Conservation (phyloP, 2,888 invertebrate genomes). For the Machimus atricapillus region DNA sequence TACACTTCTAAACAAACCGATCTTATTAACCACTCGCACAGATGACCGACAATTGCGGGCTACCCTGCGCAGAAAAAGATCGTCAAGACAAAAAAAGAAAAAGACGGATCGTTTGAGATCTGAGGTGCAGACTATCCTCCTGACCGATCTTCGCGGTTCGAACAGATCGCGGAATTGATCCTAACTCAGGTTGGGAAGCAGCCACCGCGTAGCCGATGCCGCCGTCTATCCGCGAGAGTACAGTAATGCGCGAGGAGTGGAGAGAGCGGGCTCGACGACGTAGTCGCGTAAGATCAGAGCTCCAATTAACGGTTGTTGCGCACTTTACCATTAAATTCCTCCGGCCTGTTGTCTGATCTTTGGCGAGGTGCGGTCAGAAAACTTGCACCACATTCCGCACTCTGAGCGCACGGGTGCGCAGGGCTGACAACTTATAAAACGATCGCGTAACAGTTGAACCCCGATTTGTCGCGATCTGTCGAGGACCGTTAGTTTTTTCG, state of each 20-base stretch:
- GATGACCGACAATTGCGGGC: background rate
- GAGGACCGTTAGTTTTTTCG: background rate
- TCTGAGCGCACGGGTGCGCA: too few relatives aligned
- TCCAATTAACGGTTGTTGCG: constrained; percentile 23
- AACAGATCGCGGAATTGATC: background rate
- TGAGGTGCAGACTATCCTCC: background rate
- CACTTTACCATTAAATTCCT: constrained; percentile 29
- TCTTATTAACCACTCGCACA: background rate
- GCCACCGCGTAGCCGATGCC: too few relatives aligned
- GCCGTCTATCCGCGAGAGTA: background rate
- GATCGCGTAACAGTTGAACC: constrained; percentile 14
- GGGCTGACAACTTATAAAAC: background rate
- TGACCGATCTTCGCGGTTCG: background rate
- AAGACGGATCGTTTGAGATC: background rate
- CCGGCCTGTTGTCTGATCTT: constrained; percentile 8
- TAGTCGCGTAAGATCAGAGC: background rate
- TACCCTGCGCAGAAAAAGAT: background rate
- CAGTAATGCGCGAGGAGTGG: background rate
- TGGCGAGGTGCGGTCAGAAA: constrained; percentile 22
- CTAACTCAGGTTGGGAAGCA: background rate
- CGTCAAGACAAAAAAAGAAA: background rate
- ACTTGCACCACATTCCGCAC: constrained; percentile 16
- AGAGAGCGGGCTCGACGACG: background rate
- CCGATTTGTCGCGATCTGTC: background rate
- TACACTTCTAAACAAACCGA: background rate